phyloP scores from a whole-genome alignment of 2,113 vertebrate species.

The Eira barbara region DNA sequence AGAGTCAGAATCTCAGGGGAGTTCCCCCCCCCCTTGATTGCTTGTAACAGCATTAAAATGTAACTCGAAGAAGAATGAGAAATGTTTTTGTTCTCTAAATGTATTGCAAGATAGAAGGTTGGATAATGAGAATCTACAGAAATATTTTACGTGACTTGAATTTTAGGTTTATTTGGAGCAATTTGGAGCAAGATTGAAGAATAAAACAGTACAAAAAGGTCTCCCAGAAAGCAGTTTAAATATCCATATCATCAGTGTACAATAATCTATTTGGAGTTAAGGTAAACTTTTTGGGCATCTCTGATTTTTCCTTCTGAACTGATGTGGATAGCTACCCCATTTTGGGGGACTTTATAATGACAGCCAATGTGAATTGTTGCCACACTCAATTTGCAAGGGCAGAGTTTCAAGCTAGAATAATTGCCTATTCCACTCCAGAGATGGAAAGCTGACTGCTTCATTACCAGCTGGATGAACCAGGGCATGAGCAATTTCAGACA shows the following conservation, averaged over 20 bases:
- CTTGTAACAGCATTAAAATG: background rate
- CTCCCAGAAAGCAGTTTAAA: background rate
- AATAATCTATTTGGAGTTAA: background rate
- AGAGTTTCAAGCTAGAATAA: constrained; percentile 63
- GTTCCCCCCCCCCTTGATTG: background rate
- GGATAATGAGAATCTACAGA: background rate
- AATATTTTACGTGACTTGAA: background rate
- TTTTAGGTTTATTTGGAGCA: background rate
- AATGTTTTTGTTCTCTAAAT: constrained; percentile 14
- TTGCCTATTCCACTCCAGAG: constrained; percentile 61
- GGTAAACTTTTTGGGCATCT: constrained; percentile 1
- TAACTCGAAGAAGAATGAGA: background rate
- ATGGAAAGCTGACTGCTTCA: constrained; percentile 59
- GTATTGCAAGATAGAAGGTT: background rate
- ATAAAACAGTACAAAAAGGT: background rate
- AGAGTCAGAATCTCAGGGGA: background rate
- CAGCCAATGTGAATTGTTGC: constrained; percentile 60
- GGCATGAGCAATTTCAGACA: constrained; percentile 61
- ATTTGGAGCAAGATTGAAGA: background rate
- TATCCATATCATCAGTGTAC: background rate
- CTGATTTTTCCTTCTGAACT: constrained; percentile 14
- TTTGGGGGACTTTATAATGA: constrained; percentile 53
- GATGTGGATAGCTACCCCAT: background rate
- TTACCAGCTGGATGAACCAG: constrained; percentile 59
- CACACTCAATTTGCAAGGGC: constrained; percentile 62